phyloP scores from a whole-genome alignment of 2,797 vertebrate species.

The Tiaroga cobitis region DNA sequence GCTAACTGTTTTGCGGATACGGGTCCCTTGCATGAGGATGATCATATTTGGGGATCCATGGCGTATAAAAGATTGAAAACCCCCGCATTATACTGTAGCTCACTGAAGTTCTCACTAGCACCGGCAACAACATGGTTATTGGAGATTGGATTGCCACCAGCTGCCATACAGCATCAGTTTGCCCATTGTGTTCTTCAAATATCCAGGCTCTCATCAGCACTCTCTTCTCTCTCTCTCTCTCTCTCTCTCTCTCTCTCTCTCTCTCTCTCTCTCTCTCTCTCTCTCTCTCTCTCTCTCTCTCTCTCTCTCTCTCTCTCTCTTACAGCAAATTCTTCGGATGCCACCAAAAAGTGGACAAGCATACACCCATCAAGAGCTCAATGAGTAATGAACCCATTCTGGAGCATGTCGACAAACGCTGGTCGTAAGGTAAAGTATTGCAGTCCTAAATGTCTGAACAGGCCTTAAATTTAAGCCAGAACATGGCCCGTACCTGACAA shows the following conservation, averaged over 20 bases:
- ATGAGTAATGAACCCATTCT: conserved; percentile 96
- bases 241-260: not conserved
- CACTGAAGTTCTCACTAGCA: not conserved
- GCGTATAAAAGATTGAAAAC: not conserved
- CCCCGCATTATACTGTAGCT: not conserved
- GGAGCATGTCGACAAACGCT: conserved; percentile 94
- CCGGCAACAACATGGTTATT: conserved; percentile 8
- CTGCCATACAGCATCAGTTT: conserved; percentile 55
- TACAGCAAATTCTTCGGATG: conserved; percentile 65
- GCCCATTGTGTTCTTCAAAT: conserved; percentile 46
- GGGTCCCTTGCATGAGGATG: not conserved
- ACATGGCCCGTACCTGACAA: not conserved
- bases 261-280: not conserved
- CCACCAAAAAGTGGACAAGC: conserved; percentile 63
- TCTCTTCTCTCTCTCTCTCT: not conserved
- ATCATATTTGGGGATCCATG: not conserved
- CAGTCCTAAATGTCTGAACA: not conserved
- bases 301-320: not conserved
- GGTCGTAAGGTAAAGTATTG: conserved; percentile 85
- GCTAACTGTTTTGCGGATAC: not conserved
- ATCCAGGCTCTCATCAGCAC: conserved; percentile 14
- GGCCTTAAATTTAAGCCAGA: not conserved
- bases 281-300: not conserved
- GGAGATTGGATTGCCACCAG: conserved; percentile 49
- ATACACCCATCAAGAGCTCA: conserved; percentile 65